These are phyloP conservation scores for Zapornia atra DNA, from an alignment of 2,113 vertebrate species.

Conservation along the genomic window DNA sequence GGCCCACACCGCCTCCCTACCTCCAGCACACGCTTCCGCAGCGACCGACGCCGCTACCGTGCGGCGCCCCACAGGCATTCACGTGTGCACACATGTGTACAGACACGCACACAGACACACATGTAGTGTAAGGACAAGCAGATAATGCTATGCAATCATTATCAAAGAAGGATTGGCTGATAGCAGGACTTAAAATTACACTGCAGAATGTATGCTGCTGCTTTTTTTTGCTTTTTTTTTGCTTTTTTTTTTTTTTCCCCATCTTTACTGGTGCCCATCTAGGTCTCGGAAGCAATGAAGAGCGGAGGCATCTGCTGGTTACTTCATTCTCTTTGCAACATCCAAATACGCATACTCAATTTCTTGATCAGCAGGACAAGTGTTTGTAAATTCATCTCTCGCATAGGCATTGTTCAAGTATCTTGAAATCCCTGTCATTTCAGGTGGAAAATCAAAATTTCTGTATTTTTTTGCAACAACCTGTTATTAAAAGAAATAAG, in stretches of 20 bases:
- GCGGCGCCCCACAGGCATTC: not conserved
- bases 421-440: constrained; percentile 90
- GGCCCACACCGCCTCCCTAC: not conserved
- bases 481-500: constrained; percentile 70
- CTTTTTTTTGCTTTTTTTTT: no score
- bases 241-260: not conserved
- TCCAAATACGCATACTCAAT: constrained; percentile 89
- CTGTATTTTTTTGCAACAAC: constrained; percentile 93
- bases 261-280: not conserved
- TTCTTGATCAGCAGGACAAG: constrained; percentile 91
- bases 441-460: constrained; percentile 88
- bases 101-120: not conserved
- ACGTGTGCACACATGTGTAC: not conserved
- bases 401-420: constrained; percentile 89
- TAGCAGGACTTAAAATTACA: constrained; percentile 10
- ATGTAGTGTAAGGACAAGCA: not conserved
- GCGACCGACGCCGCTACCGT: not conserved
- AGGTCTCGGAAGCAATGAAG: not conserved
- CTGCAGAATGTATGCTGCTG: not conserved
- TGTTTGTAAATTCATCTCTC: constrained; percentile 92
- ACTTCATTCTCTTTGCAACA: constrained; percentile 90
- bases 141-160: not conserved
- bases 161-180: constrained; percentile 9
- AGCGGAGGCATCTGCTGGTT: not conserved
- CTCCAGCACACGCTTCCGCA: not conserved